Percentiles rank a stretch among this genome's conserved stretches.
Evolutionary conservation across 2,888 invertebrate species (phyloP).

Genomic region (Tipula confusa): DNA sequence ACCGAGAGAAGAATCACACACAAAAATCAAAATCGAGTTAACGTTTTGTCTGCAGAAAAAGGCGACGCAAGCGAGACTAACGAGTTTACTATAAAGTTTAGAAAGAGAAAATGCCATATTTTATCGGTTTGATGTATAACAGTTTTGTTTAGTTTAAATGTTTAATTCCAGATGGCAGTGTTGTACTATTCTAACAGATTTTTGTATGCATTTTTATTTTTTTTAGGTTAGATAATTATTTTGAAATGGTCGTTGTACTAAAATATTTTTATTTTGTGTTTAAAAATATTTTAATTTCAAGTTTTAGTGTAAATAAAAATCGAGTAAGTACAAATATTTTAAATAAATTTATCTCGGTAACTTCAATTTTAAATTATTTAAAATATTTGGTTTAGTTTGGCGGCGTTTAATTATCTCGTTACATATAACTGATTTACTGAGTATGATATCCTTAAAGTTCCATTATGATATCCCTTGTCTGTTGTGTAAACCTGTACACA

Average conservation of each 20-base stretch:
- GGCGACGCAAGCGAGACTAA: slow-evolving; percentile 3
- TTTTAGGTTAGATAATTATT: not conserved
- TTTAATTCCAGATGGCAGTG: not conserved
- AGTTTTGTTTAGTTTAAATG: not conserved
- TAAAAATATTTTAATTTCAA: no score
- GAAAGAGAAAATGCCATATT: not conserved
- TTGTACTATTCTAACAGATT: not conserved
- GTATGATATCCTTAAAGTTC: no score
- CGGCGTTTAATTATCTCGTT: no score
- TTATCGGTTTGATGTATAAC: not conserved
- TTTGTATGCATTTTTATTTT: not conserved
- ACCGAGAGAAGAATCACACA: slow-evolving; percentile 12
- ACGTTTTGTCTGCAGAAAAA: slow-evolving; percentile 7
- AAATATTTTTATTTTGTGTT: no score
- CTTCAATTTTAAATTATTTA: no score
- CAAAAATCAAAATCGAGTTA: not conserved
- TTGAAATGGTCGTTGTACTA: not conserved
- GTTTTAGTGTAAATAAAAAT: no score
- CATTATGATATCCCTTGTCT: no score
- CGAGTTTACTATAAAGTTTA: not conserved
- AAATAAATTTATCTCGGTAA: no score
- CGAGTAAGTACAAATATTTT: no score
- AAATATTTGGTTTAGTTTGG: no score
- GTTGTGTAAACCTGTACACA: no score
- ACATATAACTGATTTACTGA: no score